Conservation (phyloP, 2,888 invertebrate species). For the Chrysotoxum bicinctum region DNA sequence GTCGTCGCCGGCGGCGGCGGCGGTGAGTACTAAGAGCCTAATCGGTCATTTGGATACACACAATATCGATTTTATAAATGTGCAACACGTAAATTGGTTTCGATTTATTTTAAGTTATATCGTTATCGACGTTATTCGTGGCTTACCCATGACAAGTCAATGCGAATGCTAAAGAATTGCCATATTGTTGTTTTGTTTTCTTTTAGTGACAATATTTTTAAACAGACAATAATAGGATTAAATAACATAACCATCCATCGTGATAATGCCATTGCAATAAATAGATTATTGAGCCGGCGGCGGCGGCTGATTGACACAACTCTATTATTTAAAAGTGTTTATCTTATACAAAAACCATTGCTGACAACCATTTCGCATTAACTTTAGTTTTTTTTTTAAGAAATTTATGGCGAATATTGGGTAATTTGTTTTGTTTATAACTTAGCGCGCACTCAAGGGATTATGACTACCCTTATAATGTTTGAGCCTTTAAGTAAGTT, state of each 20-base stretch:
- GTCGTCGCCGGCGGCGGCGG: neutral
- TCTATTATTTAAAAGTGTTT: no score
- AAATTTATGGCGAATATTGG: no score
- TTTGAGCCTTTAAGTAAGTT: no score
- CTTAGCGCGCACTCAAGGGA: no score
- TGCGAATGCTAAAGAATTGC: neutral
- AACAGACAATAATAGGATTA: constrained; percentile 19
- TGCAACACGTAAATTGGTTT: neutral
- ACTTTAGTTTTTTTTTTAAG: no score
- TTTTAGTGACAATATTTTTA: neutral
- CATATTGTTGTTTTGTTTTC: neutral
- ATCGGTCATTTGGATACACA: neutral
- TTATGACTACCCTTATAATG: no score
- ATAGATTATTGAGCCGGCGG: neutral
- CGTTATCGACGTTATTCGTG: neutral
- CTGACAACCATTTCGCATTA: no score
- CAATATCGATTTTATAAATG: neutral
- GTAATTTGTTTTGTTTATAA: no score
- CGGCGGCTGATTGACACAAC: no score
- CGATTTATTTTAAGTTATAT: neutral
- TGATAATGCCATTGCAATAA: neutral
- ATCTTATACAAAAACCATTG: no score
- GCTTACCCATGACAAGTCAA: neutral
- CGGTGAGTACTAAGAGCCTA: neutral
- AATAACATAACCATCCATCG: neutral